Base-by-base conservation (phyloP, 2,888 invertebrate genomes). In the Chymomyza procnemis region DNA sequence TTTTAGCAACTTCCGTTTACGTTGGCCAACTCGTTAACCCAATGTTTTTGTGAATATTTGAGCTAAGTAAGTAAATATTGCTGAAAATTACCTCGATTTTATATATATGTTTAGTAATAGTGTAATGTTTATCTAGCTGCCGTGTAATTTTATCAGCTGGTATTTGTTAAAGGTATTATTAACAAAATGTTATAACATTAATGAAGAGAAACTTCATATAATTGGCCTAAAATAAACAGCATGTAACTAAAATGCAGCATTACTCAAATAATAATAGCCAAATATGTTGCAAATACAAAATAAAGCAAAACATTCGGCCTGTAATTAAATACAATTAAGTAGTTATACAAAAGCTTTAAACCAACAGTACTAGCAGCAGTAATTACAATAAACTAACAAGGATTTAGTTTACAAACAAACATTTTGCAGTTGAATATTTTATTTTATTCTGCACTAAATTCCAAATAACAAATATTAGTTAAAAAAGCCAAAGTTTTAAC, bases 301-400 rank as follows among this genome's bases (percentile, higher is more conserved):
- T 8, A 46, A 59, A 59, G 48, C 18, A 61, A 18, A 63, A 58
- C 46, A 64, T 48, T 61, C 54, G 61, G 48, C 54, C 63, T 73
- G 88, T 78, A 87, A 83, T 87, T 86, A 80, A 86, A 83, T 87
- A 84, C 79, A 84, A 84, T 80, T 83, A 80, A 76, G 76, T 84
- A 64, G 59, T 56, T 73, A 65, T 65, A 61, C 69, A 61, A 71
- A 61, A 66, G 66, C 67, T 61, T 67, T 64, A 57, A 77, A 55
- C 80, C 64, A 41, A 65, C 69, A 50, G n/a, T 14, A 61, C 52
- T 21, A 41, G 58, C 54, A 41, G 18, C 6, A 0, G 3, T 12
- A 41, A 12, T 12, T 41, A 41, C 34, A 41, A 12, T 41, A 41
- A 41, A 41, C 34, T 34, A 34, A 34, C 34, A 12, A 12, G 12